Evolutionary conservation across 2,113 vertebrate species (phyloP), one percentile per base, ranked within the genome.

Genomic region (Entomyzon cyanotis): DNA sequence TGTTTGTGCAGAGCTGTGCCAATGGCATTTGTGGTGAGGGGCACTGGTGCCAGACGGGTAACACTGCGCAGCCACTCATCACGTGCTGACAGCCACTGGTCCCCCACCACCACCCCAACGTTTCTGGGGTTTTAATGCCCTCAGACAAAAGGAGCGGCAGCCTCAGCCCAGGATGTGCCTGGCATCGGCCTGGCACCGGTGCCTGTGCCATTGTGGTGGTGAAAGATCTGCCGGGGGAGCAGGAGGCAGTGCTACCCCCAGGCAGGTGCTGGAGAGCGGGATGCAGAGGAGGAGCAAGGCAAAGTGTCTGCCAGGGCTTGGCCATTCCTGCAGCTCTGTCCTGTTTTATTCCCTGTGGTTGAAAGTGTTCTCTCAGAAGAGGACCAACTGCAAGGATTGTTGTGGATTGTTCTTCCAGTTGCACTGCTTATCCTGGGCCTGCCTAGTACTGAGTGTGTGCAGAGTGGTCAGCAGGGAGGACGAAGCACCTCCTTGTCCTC

Each of bases 41-140:
- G 92, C 93, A 96, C 65, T 22, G 25, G 83, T 96, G 96, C 93
- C 95, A 95, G 96, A 74, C 39, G 84, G 95, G 87, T 7, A 71
- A 64, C 11, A 39, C 86, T 1, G 79, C 4, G 1, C 82, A 75
- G 75, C 78, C 90, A 52, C 95, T 86, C 77, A 70, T 84, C 88
- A 83, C 2, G 1, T 2, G 4, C 28, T 64, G 90, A 80, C 93
- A 94, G 65, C 58, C 44, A 63, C 44, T 4, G 0, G 24, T 68
- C 62, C 49, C 73, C 64, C 53, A 14, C n/a, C 37, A 4, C 63
- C 71, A 74, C 78, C 90, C 74, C 65, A 50, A 58, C 16, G 35
- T 56, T 65, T 21, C 55, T 30, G 88, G 78, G 79, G 30, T 88
- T 86, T 90, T 56, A 44, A 84, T 89, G 89, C 42, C 79, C 76